Evolutionary conservation across 1,140 invertebrate species (phyloP).

Genomic region (Brachionus sp.): DNA sequence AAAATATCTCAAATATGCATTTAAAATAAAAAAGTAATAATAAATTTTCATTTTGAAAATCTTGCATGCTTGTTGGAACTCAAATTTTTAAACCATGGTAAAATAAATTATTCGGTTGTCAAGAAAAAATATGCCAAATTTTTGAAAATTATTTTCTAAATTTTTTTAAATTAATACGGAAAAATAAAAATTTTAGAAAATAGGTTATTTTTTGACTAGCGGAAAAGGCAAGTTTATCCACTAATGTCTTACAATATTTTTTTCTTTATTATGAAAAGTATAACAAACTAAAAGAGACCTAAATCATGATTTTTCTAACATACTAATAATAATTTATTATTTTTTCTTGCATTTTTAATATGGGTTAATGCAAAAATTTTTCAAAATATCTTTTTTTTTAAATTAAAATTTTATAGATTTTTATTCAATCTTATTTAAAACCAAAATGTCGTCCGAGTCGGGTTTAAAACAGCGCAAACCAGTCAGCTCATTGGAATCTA

Average conservation of each 20-base stretch:
- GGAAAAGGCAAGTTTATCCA: not conserved
- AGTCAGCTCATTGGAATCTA: not conserved
- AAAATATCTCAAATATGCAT: not conserved
- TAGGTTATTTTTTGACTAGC: not conserved
- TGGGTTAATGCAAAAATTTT: slow-evolving; percentile 30
- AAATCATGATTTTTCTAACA: slow-evolving; percentile 13
- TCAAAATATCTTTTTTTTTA: not conserved
- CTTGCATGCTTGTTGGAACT: not conserved
- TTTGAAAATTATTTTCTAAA: not conserved
- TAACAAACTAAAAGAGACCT: not conserved
- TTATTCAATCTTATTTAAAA: not conserved
- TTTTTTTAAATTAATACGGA: not conserved
- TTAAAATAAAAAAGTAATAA: not conserved
- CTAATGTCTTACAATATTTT: not conserved
- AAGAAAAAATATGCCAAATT: not conserved
- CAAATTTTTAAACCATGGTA: not conserved
- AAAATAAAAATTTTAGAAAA: not conserved
- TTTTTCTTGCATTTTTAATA: slow-evolving; percentile 30
- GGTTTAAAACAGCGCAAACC: slow-evolving; percentile 41
- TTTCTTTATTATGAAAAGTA: not conserved
- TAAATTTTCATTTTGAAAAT: not conserved
- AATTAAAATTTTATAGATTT: slow-evolving; percentile 21
- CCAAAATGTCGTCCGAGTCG: slow-evolving; percentile 38
- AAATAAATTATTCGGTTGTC: not conserved
- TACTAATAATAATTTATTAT: slow-evolving; percentile 41